phyloP scores from a whole-genome alignment of 1,140 invertebrate species.

The Xylocopa sonorina region DNA sequence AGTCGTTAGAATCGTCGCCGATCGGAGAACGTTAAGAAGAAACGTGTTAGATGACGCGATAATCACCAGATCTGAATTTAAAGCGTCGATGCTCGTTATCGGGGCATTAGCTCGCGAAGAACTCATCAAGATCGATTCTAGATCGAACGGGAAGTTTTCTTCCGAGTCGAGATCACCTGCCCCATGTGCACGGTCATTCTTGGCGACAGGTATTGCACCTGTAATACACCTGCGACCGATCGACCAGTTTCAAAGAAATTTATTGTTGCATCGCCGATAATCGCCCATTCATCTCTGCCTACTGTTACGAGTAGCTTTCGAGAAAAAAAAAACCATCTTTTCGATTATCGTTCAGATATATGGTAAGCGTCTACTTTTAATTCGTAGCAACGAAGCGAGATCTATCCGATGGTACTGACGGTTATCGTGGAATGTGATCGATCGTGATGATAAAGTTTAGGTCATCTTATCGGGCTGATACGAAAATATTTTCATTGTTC shows the following conservation, averaged over 20 bases:
- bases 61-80: background rate
- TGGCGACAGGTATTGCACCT: slow-evolving; percentile 65
- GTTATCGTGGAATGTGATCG: background rate
- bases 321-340: slow-evolving; percentile 11
- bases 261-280: slow-evolving; percentile 53
- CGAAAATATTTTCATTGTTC: too few relatives aligned
- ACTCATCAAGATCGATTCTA: slow-evolving; percentile 57
- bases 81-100: slow-evolving; percentile 31
- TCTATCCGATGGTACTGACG: background rate
- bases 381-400: background rate
- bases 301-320: slow-evolving; percentile 32
- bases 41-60: background rate
- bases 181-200: slow-evolving; percentile 54
- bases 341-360: background rate
- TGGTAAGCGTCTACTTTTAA: background rate
- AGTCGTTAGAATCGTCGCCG: background rate
- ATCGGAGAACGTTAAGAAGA: too few relatives aligned
- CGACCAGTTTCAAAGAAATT: slow-evolving; percentile 57
- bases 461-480: too few relatives aligned
- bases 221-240: slow-evolving; percentile 63
- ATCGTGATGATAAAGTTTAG: too few relatives aligned
- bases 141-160: slow-evolving; percentile 47
- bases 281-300: slow-evolving; percentile 48
- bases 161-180: slow-evolving; percentile 51
- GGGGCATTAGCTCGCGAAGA: slow-evolving; percentile 36